A percentile compares a stretch with the other conserved stretches of the same genome.
These are phyloP conservation scores for Nycticebus coucang DNA, from an alignment of 2,113 vertebrate species.

Conservation along the genomic window DNA sequence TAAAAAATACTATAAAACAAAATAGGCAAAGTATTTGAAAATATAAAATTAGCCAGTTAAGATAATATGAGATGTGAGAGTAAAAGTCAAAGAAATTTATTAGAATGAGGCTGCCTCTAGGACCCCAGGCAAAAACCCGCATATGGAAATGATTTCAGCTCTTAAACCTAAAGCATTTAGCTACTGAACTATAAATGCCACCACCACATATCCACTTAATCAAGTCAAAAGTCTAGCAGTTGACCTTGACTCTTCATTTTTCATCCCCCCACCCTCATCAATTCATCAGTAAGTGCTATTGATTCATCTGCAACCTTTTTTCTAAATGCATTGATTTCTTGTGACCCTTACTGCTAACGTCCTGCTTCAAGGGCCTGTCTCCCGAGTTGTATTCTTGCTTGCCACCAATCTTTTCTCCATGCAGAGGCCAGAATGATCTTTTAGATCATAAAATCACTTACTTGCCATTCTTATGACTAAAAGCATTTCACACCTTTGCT, in stretches of 20 bases:
- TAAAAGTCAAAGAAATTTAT: conserved; percentile 24
- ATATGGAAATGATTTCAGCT: background rate
- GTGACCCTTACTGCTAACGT: background rate
- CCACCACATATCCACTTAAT: background rate
- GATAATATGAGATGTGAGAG: background rate
- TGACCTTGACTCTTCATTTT: background rate
- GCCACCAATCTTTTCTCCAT: background rate
- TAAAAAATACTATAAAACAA: background rate
- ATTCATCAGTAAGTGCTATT: background rate
- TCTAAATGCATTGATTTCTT: background rate
- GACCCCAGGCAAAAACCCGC: background rate
- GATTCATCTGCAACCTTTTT: background rate
- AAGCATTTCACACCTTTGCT: background rate
- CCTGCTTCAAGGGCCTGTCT: too few species aligned
- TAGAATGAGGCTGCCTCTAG: background rate
- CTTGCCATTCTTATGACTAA: background rate
- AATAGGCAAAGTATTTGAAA: background rate
- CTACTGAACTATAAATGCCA: background rate
- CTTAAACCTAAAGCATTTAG: background rate
- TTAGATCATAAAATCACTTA: background rate
- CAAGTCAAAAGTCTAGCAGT: background rate
- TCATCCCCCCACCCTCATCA: background rate
- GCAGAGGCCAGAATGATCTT: background rate
- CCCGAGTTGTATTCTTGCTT: background rate
- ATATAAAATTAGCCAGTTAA: background rate